phyloP scores from a whole-genome alignment of 2,888 invertebrate species.

The Archips crataeganus region DNA sequence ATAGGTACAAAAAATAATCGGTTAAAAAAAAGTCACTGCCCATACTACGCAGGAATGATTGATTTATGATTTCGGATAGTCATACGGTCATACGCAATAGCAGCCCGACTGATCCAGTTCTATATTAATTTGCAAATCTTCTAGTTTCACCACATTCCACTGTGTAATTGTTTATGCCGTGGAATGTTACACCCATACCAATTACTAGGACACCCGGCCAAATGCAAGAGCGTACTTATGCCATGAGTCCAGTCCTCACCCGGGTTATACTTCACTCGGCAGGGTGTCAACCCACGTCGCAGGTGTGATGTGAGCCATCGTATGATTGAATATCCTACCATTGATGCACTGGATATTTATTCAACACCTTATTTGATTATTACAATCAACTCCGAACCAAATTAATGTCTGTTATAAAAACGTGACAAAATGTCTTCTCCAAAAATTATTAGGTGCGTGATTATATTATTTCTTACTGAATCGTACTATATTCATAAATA shows the following conservation, averaged over 20 bases:
- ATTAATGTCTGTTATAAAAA: too few relatives aligned
- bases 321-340: slow-evolving; percentile 55
- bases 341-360: slow-evolving; percentile 29
- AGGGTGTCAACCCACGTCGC: slow-evolving; percentile 48
- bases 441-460: too few relatives aligned
- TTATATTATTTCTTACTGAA: too few relatives aligned
- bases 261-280: slow-evolving; percentile 44
- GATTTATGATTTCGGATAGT: slow-evolving; percentile 43
- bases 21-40: too few relatives aligned
- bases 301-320: slow-evolving; percentile 57
- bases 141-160: slow-evolving; percentile 77
- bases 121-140: slow-evolving; percentile 68
- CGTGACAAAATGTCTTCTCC: too few relatives aligned
- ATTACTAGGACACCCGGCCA: slow-evolving; percentile 55
- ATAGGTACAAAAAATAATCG: too few relatives aligned
- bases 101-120: slow-evolving; percentile 57
- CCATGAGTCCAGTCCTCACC: slow-evolving; percentile 29
- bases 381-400: too few relatives aligned
- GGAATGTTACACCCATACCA: slow-evolving; percentile 69
- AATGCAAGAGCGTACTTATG: slow-evolving; percentile 49
- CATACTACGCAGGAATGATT: too few relatives aligned
- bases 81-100: slow-evolving; percentile 51
- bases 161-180: slow-evolving; percentile 65
- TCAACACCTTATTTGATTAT: background rate
- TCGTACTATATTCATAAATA: too few relatives aligned